Evolutionary conservation across 2,888 invertebrate species (phyloP).

Genomic region (Pyrrhia umbra): DNA sequence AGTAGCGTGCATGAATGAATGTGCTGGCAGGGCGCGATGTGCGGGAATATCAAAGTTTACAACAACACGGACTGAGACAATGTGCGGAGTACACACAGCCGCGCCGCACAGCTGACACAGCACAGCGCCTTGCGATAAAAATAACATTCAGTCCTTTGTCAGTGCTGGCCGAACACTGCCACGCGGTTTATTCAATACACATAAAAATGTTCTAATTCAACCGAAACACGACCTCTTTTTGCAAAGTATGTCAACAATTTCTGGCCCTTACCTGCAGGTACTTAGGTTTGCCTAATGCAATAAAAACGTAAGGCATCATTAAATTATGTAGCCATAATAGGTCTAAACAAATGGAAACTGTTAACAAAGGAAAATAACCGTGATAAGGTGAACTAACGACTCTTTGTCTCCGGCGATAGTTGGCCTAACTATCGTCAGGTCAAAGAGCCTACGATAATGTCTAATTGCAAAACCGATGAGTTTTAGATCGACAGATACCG

Average conservation of each 20-base stretch:
- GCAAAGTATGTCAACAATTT: too few relatives aligned
- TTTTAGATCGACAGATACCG: slow-evolving; percentile 18
- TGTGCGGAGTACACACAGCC: slow-evolving; percentile 24
- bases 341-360: slow-evolving; percentile 46
- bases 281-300: too few relatives aligned
- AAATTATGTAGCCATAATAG: slow-evolving; percentile 47
- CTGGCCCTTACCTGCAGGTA: too few relatives aligned
- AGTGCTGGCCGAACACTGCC: slow-evolving; percentile 43
- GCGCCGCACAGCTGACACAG: too few relatives aligned
- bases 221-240: slow-evolving; percentile 28
- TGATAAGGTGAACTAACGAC: slow-evolving; percentile 58
- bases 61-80: slow-evolving; percentile 37
- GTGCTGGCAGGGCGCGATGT: slow-evolving; percentile 16
- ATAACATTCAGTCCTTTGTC: slow-evolving; percentile 64
- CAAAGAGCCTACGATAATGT: slow-evolving; percentile 27
- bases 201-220: slow-evolving; percentile 31
- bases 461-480: slow-evolving; percentile 39
- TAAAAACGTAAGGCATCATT: slow-evolving; percentile 35
- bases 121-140: slow-evolving; percentile 66
- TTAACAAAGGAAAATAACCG: slow-evolving; percentile 60
- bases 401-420: slow-evolving; percentile 55
- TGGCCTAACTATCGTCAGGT: too few relatives aligned
- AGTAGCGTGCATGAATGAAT: slow-evolving; percentile 22
- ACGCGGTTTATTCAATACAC: slow-evolving; percentile 8
- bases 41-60: slow-evolving; percentile 35